Conservation (phyloP, 1,140 invertebrate species). For the Tetramorium parvispinum region DNA sequence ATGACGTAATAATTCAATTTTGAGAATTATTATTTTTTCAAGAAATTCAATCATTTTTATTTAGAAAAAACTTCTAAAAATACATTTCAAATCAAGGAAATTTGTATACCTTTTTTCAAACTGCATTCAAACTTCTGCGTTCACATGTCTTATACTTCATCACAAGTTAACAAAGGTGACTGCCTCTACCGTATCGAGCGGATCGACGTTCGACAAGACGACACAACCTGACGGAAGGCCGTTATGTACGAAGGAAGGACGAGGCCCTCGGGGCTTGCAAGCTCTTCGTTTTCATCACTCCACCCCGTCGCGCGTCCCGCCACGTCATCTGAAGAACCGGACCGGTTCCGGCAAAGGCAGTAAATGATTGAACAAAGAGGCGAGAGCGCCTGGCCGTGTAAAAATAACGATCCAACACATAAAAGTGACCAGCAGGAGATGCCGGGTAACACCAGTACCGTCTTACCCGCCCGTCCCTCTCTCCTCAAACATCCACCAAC, state of each 20-base stretch:
- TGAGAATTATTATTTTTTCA: not conserved
- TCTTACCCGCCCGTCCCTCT: not conserved
- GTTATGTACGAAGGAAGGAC: constrained; percentile 64
- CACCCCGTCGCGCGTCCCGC: constrained; percentile 21
- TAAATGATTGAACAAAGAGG: constrained; percentile 66
- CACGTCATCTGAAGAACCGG: constrained; percentile 30
- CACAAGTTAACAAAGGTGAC: not conserved
- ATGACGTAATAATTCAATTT: not conserved
- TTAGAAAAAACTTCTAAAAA: not conserved
- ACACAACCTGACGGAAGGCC: constrained; percentile 55
- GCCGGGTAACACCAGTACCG: constrained; percentile 13
- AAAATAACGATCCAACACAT: constrained; percentile 62
- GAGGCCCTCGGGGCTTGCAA: constrained; percentile 48
- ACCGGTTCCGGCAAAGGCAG: constrained; percentile 17
- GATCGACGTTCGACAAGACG: constrained; percentile 39
- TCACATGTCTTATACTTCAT: not conserved
- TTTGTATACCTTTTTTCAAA: not conserved
- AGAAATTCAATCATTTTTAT: not conserved
- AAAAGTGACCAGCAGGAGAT: constrained; percentile 49
- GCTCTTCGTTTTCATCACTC: constrained; percentile 26
- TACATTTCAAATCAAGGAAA: not conserved
- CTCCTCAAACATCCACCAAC: not conserved
- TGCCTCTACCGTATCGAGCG: constrained; percentile 57
- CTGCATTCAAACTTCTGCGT: not conserved
- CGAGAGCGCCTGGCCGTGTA: not conserved